Percentiles rank a stretch among this genome's conserved stretches.
phyloP scores from a whole-genome alignment of 2,888 invertebrate genomes.

The Ctenicera cuprea region DNA sequence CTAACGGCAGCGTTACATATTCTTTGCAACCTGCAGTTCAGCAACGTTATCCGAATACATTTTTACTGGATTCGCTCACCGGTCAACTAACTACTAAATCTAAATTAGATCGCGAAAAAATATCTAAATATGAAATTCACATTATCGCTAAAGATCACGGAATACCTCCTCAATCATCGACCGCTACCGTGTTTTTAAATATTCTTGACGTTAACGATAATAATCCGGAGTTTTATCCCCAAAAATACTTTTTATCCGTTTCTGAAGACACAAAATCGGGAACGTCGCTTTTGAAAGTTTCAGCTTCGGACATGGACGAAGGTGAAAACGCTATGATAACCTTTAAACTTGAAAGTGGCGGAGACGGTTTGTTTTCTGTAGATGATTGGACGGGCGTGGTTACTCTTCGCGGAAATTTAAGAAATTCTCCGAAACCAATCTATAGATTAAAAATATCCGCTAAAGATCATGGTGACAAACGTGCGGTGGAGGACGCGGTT shows the following conservation, averaged over 20 bases:
- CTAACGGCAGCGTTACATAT: slow-evolving; percentile 93
- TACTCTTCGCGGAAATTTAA: slow-evolving; percentile 80
- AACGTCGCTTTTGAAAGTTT: slow-evolving; percentile 82
- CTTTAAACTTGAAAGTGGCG: slow-evolving; percentile 86
- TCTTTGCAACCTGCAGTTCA: slow-evolving; percentile 85
- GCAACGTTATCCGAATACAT: slow-evolving; percentile 88
- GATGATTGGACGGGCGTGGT: slow-evolving; percentile 87
- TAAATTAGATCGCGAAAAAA: slow-evolving; percentile 88
- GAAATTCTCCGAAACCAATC: slow-evolving; percentile 79
- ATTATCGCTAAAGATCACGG: slow-evolving; percentile 95
- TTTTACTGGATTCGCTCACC: slow-evolving; percentile 87
- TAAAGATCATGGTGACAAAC: slow-evolving; percentile 86
- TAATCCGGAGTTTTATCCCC: slow-evolving; percentile 93
- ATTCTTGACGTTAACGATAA: slow-evolving; percentile 95
- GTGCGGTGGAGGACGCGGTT: slow-evolving; percentile 83
- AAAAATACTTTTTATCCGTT: slow-evolving; percentile 87
- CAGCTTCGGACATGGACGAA: slow-evolving; percentile 90
- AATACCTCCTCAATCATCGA: slow-evolving; percentile 91
- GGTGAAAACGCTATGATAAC: slow-evolving; percentile 90
- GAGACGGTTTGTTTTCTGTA: slow-evolving; percentile 86
- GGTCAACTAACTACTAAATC: slow-evolving; percentile 88
- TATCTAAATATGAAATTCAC: slow-evolving; percentile 85
- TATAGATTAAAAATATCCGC: slow-evolving; percentile 87
- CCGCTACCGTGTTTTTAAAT: slow-evolving; percentile 87
- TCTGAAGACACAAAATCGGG: slow-evolving; percentile 81